These are phyloP conservation scores for Rhombomys opimus DNA, from an alignment of 2,113 vertebrate genomes.

Conservation along the genomic window DNA sequence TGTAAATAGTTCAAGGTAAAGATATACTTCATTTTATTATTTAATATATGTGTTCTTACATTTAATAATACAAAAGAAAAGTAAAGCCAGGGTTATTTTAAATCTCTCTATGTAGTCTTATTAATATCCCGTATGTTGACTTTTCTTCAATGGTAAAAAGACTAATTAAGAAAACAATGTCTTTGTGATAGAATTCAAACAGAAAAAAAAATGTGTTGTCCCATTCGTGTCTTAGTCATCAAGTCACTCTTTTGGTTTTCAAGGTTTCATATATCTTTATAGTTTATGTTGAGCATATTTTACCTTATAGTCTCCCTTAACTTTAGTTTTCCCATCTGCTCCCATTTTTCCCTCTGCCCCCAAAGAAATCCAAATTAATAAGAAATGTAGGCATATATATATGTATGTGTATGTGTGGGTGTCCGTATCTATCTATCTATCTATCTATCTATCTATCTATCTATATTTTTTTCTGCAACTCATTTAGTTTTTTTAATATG, in stretches of 20 bases:
- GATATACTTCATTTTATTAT: not conserved
- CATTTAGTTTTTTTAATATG: not conserved
- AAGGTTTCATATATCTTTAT: not conserved
- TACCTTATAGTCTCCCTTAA: not conserved
- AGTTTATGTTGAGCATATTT: no score
- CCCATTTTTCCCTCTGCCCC: not conserved
- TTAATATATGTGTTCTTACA: no score
- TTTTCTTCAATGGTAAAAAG: not conserved
- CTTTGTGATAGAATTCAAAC: not conserved
- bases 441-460: no score
- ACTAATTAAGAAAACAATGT: not conserved
- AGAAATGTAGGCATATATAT: not conserved
- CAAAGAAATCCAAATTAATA: not conserved
- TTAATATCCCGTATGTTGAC: not conserved
- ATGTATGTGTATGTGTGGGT: no score
- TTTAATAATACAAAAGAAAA: not conserved
- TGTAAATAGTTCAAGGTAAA: not conserved
- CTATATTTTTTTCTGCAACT: not conserved
- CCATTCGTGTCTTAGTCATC: no score
- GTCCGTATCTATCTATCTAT: no score
- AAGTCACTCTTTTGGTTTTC: not conserved
- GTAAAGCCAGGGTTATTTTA: not conserved
- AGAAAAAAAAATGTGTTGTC: not conserved
- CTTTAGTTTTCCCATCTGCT: no score
- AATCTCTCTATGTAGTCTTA: not conserved